Conservation (phyloP, 2,888 invertebrate genomes). For the Salticus scenicus region DNA sequence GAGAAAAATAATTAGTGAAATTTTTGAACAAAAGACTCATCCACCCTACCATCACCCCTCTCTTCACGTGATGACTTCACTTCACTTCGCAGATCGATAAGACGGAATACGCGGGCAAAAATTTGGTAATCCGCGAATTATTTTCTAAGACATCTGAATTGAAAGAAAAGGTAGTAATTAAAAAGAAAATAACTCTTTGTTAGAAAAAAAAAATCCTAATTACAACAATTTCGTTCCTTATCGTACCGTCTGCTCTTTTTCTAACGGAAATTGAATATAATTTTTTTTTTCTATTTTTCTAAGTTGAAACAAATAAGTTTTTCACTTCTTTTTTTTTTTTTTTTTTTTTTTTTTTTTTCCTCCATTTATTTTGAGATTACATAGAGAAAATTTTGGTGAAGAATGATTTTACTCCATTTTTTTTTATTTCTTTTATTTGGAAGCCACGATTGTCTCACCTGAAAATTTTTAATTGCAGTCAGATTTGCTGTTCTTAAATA, state of each 20-base stretch:
- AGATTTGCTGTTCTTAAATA: not conserved
- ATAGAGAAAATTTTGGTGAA: not conserved
- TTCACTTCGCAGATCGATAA: conserved; percentile 48
- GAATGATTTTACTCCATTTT: not conserved
- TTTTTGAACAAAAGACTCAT: conserved; percentile 51
- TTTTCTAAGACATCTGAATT: conserved; percentile 67
- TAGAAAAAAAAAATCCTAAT: conserved; percentile 55
- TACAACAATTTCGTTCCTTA: conserved; percentile 66
- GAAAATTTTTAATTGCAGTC: not conserved
- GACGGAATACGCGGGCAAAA: conserved; percentile 58
- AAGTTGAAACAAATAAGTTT: conserved; percentile 64
- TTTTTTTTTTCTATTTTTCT: conserved; percentile 12
- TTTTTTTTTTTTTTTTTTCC: no score
- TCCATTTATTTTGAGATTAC: no score
- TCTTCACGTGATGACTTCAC: conserved; percentile 11
- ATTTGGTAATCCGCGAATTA: conserved; percentile 64
- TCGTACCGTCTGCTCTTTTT: conserved; percentile 55
- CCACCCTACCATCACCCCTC: conserved; percentile 20
- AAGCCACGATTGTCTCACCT: not conserved
- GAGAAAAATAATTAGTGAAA: conserved; percentile 67
- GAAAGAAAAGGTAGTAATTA: conserved; percentile 62
- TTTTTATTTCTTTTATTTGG: not conserved
- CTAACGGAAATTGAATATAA: conserved; percentile 21
- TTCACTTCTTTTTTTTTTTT: conserved; percentile 32
- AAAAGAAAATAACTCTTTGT: conserved; percentile 45